Base-by-base conservation (phyloP, 2,113 vertebrate genomes). In the Corythaixoides concolor region DNA sequence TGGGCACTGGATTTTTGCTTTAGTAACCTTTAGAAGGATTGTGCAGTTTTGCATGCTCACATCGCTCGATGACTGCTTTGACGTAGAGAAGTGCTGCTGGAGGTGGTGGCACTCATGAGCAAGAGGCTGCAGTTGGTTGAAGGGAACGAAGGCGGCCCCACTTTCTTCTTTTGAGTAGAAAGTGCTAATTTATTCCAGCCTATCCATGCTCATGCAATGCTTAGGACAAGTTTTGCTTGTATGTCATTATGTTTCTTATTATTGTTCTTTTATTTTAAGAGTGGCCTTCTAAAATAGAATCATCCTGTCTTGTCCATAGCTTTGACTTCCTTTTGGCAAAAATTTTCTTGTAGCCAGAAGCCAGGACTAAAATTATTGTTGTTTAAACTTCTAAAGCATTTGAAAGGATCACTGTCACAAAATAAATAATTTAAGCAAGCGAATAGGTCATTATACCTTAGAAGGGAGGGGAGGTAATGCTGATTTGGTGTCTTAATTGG, bases 401-500 rank as follows among this genome's bases (percentile, higher is more conserved):
- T 90, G 47, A 79, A 94, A 94, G 41, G 56, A 60, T 90, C 62
- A 27, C 43, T 76, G 75, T 88, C 68, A 52, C 91, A 74, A 94
- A 90, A 66, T 86, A 96, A 97, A 96, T 96, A 97, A 89, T 96
- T 88, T 90, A 45, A 2, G 7, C 58, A 58, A 89, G 49, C 14
- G 9, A 70, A 56, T 70, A 77, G 91, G 69, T 53, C 87, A 37
- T 76, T 91, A 55, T 88, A 86, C 93, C 96, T 95, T 90, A 64
- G 94, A 92, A 96, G 75, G 52, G 5, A 43, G 30, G 41, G 43
- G 60, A 43, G 16, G 59, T 72, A 75, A 83, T 95, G 94, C 97
- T 92, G 79, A 74, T 97, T 97, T 97, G 77, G 76, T 95, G 69
- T 97, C 94, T 97, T 97, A 97, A 98, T 98, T 97, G 94, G 95